These are phyloP conservation scores for Crax fasciolata DNA, from an alignment of 2,797 vertebrate genomes.

Conservation along the genomic window DNA sequence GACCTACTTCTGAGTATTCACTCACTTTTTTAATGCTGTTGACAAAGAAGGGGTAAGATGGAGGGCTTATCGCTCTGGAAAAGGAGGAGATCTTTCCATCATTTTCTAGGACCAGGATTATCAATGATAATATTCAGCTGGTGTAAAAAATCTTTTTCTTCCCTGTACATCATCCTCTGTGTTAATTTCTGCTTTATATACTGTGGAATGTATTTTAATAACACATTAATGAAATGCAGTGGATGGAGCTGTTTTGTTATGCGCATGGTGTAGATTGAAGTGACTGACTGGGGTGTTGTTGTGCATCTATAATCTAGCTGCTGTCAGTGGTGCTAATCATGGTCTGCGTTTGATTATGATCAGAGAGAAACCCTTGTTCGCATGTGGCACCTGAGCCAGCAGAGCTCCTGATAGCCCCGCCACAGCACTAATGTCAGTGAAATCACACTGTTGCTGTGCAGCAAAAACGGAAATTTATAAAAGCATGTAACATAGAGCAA, in stretches of 20 bases:
- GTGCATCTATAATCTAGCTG: background rate
- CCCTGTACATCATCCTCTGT: background rate
- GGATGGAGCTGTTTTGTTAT: background rate
- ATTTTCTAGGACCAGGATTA: background rate
- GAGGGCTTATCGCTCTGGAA: background rate
- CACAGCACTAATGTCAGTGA: background rate
- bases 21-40: conserved; percentile 48
- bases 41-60: conserved; percentile 45
- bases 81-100: background rate
- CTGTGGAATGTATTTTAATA: conserved; percentile 7
- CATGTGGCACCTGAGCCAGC: background rate
- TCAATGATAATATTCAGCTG: background rate
- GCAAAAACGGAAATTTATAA: background rate
- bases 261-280: background rate
- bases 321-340: background rate
- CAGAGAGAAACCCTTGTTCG: background rate
- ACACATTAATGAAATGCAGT: background rate
- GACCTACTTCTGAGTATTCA: conserved; percentile 77
- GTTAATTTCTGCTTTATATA: background rate
- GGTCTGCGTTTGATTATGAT: conserved; percentile 3
- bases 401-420: background rate
- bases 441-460: background rate
- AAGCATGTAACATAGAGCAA: background rate
- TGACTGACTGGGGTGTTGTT: background rate
- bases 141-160: conserved; percentile 32